A percentile compares a stretch with the other conserved stretches of the same genome.
These are phyloP conservation scores for Eclectus roratus DNA, from an alignment of 2,113 vertebrate genomes.

Conservation along the genomic window DNA sequence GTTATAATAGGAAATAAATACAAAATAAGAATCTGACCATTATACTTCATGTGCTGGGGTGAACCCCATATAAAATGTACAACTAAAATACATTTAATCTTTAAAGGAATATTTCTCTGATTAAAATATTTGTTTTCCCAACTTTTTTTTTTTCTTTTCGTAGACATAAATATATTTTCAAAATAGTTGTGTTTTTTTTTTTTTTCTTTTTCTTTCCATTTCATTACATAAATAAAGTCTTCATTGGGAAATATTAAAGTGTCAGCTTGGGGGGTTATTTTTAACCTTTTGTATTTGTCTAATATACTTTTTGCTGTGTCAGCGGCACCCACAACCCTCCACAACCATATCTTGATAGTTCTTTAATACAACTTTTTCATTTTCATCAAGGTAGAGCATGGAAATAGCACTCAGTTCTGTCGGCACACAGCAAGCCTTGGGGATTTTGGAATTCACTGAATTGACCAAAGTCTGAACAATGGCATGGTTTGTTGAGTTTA, in stretches of 20 bases:
- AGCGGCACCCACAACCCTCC: conserved; percentile 97
- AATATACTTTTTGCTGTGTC: conserved; percentile 75
- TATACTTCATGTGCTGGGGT: conserved; percentile 99
- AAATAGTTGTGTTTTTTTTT: conserved; percentile 85
- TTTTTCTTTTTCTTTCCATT: conserved; percentile 83
- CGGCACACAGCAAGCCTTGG: conserved; percentile 97
- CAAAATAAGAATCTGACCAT: conserved; percentile 99
- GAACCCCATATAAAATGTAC: conserved; percentile 99
- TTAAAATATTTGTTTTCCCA: conserved; percentile 99
- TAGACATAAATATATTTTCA: conserved; percentile 99
- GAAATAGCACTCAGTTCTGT: conserved; percentile 98
- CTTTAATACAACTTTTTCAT: conserved; percentile 98
- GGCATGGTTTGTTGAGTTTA: conserved; percentile 98
- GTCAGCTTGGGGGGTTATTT: conserved; percentile 75
- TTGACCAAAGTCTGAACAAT: conserved; percentile 99
- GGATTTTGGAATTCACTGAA: conserved; percentile 97
- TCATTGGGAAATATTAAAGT: conserved; percentile 95
- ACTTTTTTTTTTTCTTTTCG: conserved; percentile 82
- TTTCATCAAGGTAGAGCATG: conserved; percentile 97
- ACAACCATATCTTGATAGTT: conserved; percentile 99
- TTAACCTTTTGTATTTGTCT: conserved; percentile 47
- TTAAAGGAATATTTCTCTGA: conserved; percentile 97
- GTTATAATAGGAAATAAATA: conserved; percentile 99
- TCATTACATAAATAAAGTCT: conserved; percentile 98
- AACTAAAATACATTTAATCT: conserved; percentile 98